Evolutionary conservation across 2,113 vertebrate genomes (phyloP), one percentile per base, ranked within the genome.

Genomic region (Anarrhichthys ocellatus): DNA sequence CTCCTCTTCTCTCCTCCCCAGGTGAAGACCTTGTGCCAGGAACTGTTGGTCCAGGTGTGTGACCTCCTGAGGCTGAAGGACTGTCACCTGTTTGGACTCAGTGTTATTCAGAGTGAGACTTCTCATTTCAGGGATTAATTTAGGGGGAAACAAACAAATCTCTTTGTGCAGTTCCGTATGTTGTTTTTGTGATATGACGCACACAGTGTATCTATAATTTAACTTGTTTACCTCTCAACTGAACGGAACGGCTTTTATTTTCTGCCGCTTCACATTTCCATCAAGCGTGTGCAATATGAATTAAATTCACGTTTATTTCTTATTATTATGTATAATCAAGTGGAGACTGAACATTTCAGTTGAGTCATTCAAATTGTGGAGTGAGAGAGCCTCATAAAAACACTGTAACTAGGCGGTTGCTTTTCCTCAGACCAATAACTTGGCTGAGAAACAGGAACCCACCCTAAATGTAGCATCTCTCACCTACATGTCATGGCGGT

Each of bases 11-110:
- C 42, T 52, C 15, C 36, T 73, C 64, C 64, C 11, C 86, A 99
- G 98, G 98, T 99, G 94, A 99, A 98, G 93, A 98, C 97, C 71
- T 87, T 98, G 73, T 99, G 97, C 94, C 97, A 98, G 50, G 97
- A 99, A 89, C 94, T 99, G 80, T 95, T 99, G 85, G 96, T 97
- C 81, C 97, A 98, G 94, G 97, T 99, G 86, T 99, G 98, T 93
- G 98, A 99, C 94, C 96, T 99, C 70, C 96, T 99, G 78, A 95
- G 97, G 82, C 93, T 99, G 91, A 99, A 98, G 92, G 98, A 99
- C 80, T 98, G 97, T 81, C 98, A 99, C 89, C 96, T 99, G 80
- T 99, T 99, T 9, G 98, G 98, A 83, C 98, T 99, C 93, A 99
- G 97, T 74, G 97, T 99, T 80, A 98, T 99, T 94, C 98, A 99